phyloP scores from a whole-genome alignment of 2,113 vertebrate genomes.

The Aspidoscelis tigris region DNA sequence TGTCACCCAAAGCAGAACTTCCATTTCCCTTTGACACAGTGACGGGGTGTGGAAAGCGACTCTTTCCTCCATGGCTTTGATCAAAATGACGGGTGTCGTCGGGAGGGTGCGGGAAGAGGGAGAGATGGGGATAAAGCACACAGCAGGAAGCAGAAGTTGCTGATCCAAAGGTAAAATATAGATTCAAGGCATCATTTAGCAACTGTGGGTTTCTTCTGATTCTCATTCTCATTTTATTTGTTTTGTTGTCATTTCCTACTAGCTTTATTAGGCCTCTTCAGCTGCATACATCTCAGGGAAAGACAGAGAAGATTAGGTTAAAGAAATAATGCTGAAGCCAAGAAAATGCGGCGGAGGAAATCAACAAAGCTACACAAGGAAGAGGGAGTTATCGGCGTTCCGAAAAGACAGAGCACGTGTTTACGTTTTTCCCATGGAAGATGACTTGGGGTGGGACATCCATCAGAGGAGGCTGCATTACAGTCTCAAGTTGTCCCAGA shows the following conservation, averaged over 20 bases:
- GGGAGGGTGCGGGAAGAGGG: background rate
- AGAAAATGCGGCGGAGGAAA: slow-evolving; percentile 39
- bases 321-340: slow-evolving; percentile 48
- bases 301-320: slow-evolving; percentile 64
- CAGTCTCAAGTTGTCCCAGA: too few relatives aligned
- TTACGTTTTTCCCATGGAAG: too few relatives aligned
- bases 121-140: slow-evolving; percentile 3
- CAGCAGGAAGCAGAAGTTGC: slow-evolving; percentile 20
- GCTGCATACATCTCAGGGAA: slow-evolving; percentile 60
- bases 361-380: slow-evolving; percentile 17
- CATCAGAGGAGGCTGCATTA: too few relatives aligned
- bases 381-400: slow-evolving; percentile 12
- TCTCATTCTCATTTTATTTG: background rate
- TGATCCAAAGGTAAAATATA: slow-evolving; percentile 23
- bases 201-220: slow-evolving; percentile 8
- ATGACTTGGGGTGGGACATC: too few relatives aligned
- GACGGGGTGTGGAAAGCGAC: background rate
- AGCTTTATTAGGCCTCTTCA: slow-evolving; percentile 43
- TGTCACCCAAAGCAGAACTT: background rate
- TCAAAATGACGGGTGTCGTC: slow-evolving; percentile 27
- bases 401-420: too few relatives aligned
- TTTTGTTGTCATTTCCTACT: slow-evolving; percentile 27
- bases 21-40: slow-evolving; percentile 15
- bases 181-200: slow-evolving; percentile 54
- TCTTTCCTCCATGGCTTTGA: slow-evolving; percentile 49